A percentile compares a stretch with the other conserved stretches of the same genome.
Conservation (phyloP, 1,140 invertebrate species). For the Neodiprion pinetum region DNA sequence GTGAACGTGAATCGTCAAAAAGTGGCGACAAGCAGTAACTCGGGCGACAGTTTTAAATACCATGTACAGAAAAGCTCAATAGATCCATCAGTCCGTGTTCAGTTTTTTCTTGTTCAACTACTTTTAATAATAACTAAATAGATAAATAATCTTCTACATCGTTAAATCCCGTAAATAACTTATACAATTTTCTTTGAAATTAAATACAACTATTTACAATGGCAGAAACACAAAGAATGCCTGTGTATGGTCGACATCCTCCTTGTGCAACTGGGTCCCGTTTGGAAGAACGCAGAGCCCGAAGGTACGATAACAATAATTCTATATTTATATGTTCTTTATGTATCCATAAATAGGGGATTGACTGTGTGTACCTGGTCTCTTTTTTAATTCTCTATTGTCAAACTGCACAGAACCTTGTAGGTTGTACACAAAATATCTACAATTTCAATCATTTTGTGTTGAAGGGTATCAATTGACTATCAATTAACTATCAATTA, state of each 20-base stretch:
- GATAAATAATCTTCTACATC: too few species aligned
- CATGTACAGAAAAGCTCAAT: neutral
- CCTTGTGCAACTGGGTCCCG: conserved; percentile 74
- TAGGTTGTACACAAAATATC: neutral
- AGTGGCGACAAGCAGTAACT: neutral
- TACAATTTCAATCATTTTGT: too few species aligned
- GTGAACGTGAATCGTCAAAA: neutral
- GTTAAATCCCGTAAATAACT: too few species aligned
- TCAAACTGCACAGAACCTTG: neutral
- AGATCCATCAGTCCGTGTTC: too few species aligned
- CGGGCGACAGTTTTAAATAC: neutral
- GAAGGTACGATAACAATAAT: conserved; percentile 65
- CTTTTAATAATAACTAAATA: too few species aligned
- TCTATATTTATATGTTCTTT: neutral
- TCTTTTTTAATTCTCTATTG: neutral
- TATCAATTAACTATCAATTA: too few species aligned
- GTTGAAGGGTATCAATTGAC: too few species aligned
- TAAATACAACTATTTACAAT: conserved; percentile 38
- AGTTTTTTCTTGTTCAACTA: too few species aligned
- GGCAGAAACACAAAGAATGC: conserved; percentile 65
- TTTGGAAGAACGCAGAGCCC: conserved; percentile 74
- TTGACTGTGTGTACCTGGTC: too few species aligned
- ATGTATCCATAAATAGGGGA: neutral
- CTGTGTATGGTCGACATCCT: conserved; percentile 72
- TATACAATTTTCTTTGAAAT: neutral